These are phyloP conservation scores for Hippoglossus hippoglossus DNA, from an alignment of 2,797 vertebrate species.

Conservation along the genomic window DNA sequence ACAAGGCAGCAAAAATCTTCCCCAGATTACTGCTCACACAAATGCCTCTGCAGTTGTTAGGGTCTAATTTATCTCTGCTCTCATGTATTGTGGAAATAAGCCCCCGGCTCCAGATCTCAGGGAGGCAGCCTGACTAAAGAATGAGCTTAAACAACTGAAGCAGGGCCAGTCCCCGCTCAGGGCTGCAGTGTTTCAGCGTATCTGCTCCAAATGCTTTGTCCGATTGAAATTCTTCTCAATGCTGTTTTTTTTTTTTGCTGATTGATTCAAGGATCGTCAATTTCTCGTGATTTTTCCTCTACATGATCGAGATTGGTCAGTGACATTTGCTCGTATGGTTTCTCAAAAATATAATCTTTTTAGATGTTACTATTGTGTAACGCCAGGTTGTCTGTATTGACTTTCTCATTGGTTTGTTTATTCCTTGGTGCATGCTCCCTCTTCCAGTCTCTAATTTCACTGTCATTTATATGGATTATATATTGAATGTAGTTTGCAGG, in stretches of 20 bases:
- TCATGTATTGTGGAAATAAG: not conserved
- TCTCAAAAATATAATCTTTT: not conserved
- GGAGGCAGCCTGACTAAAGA: slow-evolving; percentile 9
- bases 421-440: too few species aligned
- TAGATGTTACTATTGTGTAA: too few species aligned
- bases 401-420: too few species aligned
- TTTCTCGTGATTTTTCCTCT: not conserved
- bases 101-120: not conserved
- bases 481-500: too few species aligned
- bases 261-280: not conserved
- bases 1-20: not conserved
- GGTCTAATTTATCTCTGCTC: not conserved
- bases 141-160: not conserved
- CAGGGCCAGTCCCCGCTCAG: not conserved
- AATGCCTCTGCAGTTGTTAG: slow-evolving; percentile 1
- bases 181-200: not conserved
- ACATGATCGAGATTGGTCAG: too few species aligned
- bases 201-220: not conserved
- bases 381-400: too few species aligned
- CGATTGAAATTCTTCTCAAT: not conserved
- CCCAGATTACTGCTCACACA: not conserved
- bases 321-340: not conserved
- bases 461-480: too few species aligned
- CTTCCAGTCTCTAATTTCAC: not conserved
- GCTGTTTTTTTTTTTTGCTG: too few species aligned